Conservation (phyloP, 2,113 vertebrate genomes). For the Columba livia region DNA sequence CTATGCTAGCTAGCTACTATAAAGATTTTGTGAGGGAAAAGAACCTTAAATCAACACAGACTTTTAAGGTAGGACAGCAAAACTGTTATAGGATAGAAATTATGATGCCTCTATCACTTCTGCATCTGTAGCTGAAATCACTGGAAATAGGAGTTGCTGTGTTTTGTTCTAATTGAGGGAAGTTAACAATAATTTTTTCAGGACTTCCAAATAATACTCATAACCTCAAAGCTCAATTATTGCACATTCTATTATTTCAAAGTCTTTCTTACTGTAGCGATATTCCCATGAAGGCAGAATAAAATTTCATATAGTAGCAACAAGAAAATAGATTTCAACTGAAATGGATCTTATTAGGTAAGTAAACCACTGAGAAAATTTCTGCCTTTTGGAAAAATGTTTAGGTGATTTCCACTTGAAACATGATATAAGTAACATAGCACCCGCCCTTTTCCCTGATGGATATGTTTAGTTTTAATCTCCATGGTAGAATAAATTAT, state of each 20-base stretch:
- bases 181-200: background rate
- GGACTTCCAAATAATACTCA: background rate
- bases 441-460: background rate
- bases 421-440: background rate
- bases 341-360: background rate
- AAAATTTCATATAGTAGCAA: conserved; percentile 12
- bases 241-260: background rate
- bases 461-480: background rate
- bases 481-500: background rate
- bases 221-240: conserved; percentile 21
- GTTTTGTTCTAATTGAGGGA: background rate
- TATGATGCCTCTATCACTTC: conserved; percentile 16
- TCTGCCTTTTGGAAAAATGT: background rate
- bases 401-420: background rate
- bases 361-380: background rate
- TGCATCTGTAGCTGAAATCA: conserved; percentile 25
- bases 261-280: background rate
- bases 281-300: background rate
- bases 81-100: background rate
- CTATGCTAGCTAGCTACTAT: conserved; percentile 53
- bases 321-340: conserved; percentile 7
- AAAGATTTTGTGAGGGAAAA: conserved; percentile 58
- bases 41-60: conserved; percentile 35
- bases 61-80: conserved; percentile 56
- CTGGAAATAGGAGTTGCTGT: background rate